Evolutionary conservation across 2,888 invertebrate species (phyloP), one percentile per base, ranked within the genome.

Genomic region (Synanthedon formicaeformis): DNA sequence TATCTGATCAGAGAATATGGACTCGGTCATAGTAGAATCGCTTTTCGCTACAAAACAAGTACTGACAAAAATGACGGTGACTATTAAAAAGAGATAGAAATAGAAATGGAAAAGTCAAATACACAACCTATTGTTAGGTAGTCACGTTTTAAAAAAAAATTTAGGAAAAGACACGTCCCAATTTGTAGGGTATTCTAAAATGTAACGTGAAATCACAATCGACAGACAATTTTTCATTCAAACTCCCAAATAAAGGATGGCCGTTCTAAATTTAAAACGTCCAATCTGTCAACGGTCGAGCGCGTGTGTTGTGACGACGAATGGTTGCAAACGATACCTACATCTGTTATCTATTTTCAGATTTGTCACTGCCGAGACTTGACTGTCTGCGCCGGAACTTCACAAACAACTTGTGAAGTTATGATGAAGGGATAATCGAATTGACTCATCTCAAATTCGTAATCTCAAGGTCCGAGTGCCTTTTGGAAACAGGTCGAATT

Each of bases 221-320:
- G 75, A 74, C 73, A 75, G 71, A 64, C 73, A 67, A 84, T 84
- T 79, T 78, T 81, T 84, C 82, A 85, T 83, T 75, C 70, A 61
- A 71, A 67, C 72, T 71, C 68, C 73, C 69, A 77, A 82, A 82
- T 83, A 82, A 84, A 84, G 78, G 75, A 81, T 75, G 72, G 67
- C 61, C 62, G 66, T 75, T 83, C 86, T 84, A 85, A 77, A 81
- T 81, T 77, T 84, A 82, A 81, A 78, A 70, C 71, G 72, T 76
- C 82, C 81, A 83, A 86, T 86, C 84, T 84, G 85, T 86, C 86
- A 85, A 85, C 86, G 81, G 83, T 71, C 69, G 80, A 78, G 76
- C 78, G 82, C 81, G 81, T 67, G 80, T 76, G 83, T 83, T 82
- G 80, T 78, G 81, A 81, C 82, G 78, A 78, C 78, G 77, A 78